Evolutionary conservation across 64 coral and sea anemone species (phyloP), one percentile per base, ranked within the genome.

Genomic region (Dendronephthya gigantea): DNA sequence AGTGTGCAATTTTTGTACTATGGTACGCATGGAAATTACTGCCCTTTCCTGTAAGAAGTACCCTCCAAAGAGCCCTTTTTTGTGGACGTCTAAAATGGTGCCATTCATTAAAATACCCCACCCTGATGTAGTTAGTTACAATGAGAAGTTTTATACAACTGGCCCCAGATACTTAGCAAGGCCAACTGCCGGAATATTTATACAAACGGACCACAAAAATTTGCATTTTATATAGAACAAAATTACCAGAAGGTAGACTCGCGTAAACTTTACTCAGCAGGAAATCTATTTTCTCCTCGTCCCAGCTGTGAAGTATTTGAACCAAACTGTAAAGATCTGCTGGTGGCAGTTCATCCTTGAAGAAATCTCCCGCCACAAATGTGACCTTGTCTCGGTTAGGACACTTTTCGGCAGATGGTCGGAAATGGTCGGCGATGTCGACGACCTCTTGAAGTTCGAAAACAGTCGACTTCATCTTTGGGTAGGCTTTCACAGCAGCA

Each of bases 391-490:
- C 29, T 37, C 4, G 82, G 38, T 83, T 83, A 15, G 82, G 82
- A 39, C 82, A 83, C n/a, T 83, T 39, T 17, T 3, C 7, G 7
- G 41, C 7, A 15, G 82, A 37, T 9, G 82, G 82, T 23, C 23
- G 23, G 38, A 83, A 83, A 37, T 83, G 82, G n/a, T 8, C 7
- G 8, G 82, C 7, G 15, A 33, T 13, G 1, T 83, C 16, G 82
- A 83, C 82, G 23, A 83, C 82, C 17, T 32, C 8, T 0, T 30
- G 28, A 7, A 83, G 82, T 23, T 83, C 38, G 82, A 83, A 83
- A 12, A 83, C 82, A 8, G 1, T 83, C 7, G n/a, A 13, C 82
- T 83, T 83, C 83, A 85, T 85, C 48, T 85, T 56, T 32, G 83
- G 83, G 19, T 85, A 85, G 10, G 45, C 19, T 0, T 58, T 85